These are phyloP conservation scores for Orchesellides sinensis DNA, from an alignment of 2,888 invertebrate species.

Conservation along the genomic window DNA sequence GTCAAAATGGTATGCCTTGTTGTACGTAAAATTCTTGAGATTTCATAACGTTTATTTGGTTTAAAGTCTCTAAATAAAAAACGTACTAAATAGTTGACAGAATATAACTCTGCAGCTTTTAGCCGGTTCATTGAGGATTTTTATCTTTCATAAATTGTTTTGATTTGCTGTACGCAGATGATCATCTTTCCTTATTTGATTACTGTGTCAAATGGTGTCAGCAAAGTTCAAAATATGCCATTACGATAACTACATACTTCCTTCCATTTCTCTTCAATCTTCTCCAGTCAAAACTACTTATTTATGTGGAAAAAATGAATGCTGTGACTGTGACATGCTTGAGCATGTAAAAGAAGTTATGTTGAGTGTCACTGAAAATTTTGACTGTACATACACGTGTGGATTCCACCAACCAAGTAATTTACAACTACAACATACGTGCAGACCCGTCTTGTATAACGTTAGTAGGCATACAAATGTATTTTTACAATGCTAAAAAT, in stretches of 20 bases:
- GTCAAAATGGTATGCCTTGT: background rate
- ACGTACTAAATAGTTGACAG: too few species aligned
- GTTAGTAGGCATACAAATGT: too few species aligned
- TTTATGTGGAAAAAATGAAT: background rate
- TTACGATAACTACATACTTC: slow-evolving; percentile 38
- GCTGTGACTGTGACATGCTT: slow-evolving; percentile 2
- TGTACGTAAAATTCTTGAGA: background rate
- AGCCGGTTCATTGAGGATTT: background rate
- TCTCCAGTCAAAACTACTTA: slow-evolving; percentile 51
- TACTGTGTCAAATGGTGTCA: slow-evolving; percentile 23
- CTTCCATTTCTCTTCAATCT: background rate
- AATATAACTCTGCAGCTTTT: too few species aligned
- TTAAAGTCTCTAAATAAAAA: too few species aligned
- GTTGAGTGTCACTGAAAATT: background rate
- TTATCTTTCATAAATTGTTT: background rate
- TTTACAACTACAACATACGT: too few species aligned
- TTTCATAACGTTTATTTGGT: background rate
- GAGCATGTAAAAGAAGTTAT: background rate
- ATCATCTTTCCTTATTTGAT: background rate
- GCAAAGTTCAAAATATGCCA: slow-evolving; percentile 45
- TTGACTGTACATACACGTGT: too few species aligned
- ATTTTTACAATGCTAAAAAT: too few species aligned
- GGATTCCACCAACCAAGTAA: too few species aligned
- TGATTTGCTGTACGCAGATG: background rate
- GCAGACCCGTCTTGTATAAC: too few species aligned